phyloP scores from a whole-genome alignment of 1,140 invertebrate species.

The Drepana arcuata region DNA sequence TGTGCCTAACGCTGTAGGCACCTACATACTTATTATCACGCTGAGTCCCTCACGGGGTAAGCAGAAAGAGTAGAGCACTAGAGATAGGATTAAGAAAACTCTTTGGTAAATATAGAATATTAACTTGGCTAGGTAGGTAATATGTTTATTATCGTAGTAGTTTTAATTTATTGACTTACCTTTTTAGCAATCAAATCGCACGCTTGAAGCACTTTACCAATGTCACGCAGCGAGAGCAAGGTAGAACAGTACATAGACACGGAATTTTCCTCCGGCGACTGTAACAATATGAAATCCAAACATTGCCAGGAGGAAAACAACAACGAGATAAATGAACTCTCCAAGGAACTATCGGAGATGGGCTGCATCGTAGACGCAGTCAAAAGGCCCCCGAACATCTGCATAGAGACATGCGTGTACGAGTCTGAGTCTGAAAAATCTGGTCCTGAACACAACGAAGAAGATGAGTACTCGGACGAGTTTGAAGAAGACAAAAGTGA shows the following conservation, averaged over 20 bases:
- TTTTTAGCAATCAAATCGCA: constrained; percentile 28
- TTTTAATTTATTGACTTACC: too few species aligned
- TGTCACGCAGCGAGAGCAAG: constrained; percentile 39
- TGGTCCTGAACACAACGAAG: constrained; percentile 23
- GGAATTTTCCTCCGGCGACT: constrained; percentile 47
- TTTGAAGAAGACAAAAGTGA: constrained; percentile 63
- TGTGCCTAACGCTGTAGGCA: too few species aligned
- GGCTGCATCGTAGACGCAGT: constrained; percentile 58
- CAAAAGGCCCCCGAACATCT: constrained; percentile 56
- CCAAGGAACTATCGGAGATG: constrained; percentile 60
- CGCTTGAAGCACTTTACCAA: constrained; percentile 33
- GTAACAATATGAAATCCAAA: constrained; percentile 45
- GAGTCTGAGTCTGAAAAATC: constrained; percentile 34
- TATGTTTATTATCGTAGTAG: too few species aligned
- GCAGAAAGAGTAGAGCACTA: too few species aligned
- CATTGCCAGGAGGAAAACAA: constrained; percentile 64
- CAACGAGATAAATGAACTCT: constrained; percentile 59
- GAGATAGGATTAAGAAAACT: too few species aligned
- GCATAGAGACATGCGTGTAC: constrained; percentile 51
- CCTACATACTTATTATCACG: too few species aligned
- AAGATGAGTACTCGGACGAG: constrained; percentile 59
- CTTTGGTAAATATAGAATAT: too few species aligned
- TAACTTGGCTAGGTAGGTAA: too few species aligned
- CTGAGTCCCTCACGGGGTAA: too few species aligned
- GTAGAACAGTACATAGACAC: constrained; percentile 38